These are phyloP conservation scores for Brotula barbata DNA, from an alignment of 2,797 vertebrate species.

Conservation along the genomic window DNA sequence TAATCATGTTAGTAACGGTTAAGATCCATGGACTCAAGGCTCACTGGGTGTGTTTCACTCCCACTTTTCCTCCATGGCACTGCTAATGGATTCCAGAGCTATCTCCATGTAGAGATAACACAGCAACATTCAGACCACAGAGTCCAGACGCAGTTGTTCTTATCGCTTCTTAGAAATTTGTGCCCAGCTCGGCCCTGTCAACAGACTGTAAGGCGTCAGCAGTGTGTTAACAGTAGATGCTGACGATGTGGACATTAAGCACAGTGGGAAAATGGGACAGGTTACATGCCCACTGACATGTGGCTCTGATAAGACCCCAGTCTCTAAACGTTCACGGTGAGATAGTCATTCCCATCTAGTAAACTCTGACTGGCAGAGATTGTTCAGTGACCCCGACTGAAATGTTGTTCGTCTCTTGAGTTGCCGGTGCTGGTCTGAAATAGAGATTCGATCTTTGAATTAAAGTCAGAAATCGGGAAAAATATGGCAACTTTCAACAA, in stretches of 20 bases:
- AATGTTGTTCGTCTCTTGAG: slow-evolving; percentile 35
- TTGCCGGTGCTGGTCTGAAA: slow-evolving; percentile 38
- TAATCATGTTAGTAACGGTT: slow-evolving; percentile 1
- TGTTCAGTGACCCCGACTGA: slow-evolving; percentile 38
- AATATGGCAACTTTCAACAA: slow-evolving; percentile 51
- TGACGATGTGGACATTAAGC: slow-evolving; percentile 27
- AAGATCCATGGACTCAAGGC: not conserved
- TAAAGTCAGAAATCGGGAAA: slow-evolving; percentile 68
- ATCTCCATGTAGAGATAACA: slow-evolving; percentile 65
- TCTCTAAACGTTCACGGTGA: slow-evolving; percentile 29
- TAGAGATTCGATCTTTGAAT: slow-evolving; percentile 66
- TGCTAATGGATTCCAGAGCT: slow-evolving; percentile 62
- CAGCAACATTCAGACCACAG: slow-evolving; percentile 43
- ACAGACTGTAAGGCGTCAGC: slow-evolving; percentile 46
- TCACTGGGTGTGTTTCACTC: slow-evolving; percentile 16
- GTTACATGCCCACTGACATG: slow-evolving; percentile 25
- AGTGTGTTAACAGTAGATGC: slow-evolving; percentile 37
- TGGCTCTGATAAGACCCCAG: slow-evolving; percentile 38
- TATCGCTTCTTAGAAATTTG: slow-evolving; percentile 62
- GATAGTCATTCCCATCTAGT: slow-evolving; percentile 20
- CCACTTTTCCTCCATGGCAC: slow-evolving; percentile 20
- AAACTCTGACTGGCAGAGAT: slow-evolving; percentile 19
- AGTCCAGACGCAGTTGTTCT: slow-evolving; percentile 52
- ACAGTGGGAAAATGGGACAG: slow-evolving; percentile 21
- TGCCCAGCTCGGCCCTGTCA: slow-evolving; percentile 23